Evolutionary conservation across 2,888 invertebrate genomes (phyloP), one percentile per base, ranked within the genome.

Genomic region (Lithodes maja): DNA sequence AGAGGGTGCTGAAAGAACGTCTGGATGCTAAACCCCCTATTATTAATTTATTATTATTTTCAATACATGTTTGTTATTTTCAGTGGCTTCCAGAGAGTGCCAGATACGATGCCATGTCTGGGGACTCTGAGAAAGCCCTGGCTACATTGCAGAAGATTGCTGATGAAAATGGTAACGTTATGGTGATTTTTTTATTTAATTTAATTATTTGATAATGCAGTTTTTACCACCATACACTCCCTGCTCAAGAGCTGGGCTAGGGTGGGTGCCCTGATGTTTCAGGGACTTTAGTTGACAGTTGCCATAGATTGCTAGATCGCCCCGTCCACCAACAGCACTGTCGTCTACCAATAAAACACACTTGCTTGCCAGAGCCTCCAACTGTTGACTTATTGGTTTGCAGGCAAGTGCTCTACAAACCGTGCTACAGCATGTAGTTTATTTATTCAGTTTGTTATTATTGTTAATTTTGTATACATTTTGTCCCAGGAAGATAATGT

Each of bases 51-150:
- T 7, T 81, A 3, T 50, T 49, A 79, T 52, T 52, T 49, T 33
- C 33, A 3, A 33, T 61, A 1, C 55, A 33, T 50, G 2, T 69
- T 84, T 80, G 55, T 90, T 87, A 91, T 79, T 95, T 95, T 83
- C 94, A 98, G 98, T 99, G 98, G 98, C 94, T 99, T 86, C 98
- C 99, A 52, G 98, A 99, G 94, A 98, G 98, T 90, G 98, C 98
- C 0, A 95, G 98, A 90, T 99, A 95, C 94, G 96, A 98, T 93
- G 97, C 98, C 61, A 96, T 97, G 0, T 96, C 96, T 92, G 98
- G 98, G 0, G 96, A 97, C 93, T 96, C 96, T 2, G 98, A 98
- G 89, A 96, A 96, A 94, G 98, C 98, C 0, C 94, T 98, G 87
- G 95, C 95, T 87, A 98, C 97, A 0, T 94, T 99, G 85, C 96